Evolutionary conservation across 2,888 invertebrate species (phyloP), one percentile per base, ranked within the genome.

Genomic region (Aplocera efformata): DNA sequence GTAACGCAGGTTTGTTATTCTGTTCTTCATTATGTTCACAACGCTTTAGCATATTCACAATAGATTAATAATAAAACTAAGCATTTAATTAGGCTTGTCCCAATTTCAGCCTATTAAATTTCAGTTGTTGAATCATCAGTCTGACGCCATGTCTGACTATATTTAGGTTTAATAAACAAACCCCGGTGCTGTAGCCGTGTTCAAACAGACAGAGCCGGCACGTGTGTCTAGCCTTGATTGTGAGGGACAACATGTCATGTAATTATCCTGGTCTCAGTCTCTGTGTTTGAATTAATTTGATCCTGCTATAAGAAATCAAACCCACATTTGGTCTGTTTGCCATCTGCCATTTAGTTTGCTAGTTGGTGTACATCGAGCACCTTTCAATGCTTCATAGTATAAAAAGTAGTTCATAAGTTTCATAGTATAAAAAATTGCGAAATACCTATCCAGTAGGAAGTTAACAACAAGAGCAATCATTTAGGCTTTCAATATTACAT

Each of bases 141-240:
- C 43, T 69, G 65, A 67, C 64, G 68, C 68, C 68, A 65, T 66
- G 56, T 58, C 56, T 32, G 46, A 40, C 39, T 58, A 42, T 54
- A 60, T 60, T 58, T 66, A 59, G 51, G 44, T 55, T 1, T 54
- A 50, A 52, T 63, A 64, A 62, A 67, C 58, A 60, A 60, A 55
- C 38, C 42, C 10, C 33, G 35, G 41, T 33, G 47, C 8, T 11
- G 28, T 30, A 44, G 30, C 37, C 10, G 10, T 11, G 21, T 46
- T 42, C 37, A 42, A 36, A 13, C 27, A 23, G 26, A 10, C 28
- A 27, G 38, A 34, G n/a, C n/a, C n/a, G n/a, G n/a, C n/a, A 39
- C 24, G n/a, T 11, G 22, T 23, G 13, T 13, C 7, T 29, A 30
- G 22, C 29, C 10, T 10, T 29, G 11, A 13, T 10, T 27, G 7